Evolutionary conservation across 2,797 vertebrate genomes (phyloP).

Genomic region (Poecile montanus): DNA sequence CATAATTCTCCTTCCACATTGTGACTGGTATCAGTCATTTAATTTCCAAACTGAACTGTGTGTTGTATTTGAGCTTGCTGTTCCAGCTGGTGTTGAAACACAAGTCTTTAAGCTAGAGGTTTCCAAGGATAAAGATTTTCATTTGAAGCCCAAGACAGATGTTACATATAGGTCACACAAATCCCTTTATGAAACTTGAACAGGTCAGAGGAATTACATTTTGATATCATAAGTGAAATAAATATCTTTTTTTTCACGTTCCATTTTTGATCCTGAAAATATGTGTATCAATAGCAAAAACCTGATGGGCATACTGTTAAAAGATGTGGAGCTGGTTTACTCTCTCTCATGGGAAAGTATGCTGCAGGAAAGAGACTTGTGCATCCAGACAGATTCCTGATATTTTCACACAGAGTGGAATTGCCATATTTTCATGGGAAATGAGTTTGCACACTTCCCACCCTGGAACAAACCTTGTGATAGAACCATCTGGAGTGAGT

Average conservation of each 20-base stretch:
- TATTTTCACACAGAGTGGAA: not conserved
- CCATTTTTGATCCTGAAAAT: not conserved
- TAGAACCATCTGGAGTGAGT: not conserved
- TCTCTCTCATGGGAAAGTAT: not conserved
- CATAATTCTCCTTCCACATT: not conserved
- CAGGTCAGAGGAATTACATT: not conserved
- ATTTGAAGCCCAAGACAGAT: not conserved
- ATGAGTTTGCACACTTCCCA: not conserved
- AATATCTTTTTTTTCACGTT: not conserved
- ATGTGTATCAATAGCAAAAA: not conserved
- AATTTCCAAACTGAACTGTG: not conserved
- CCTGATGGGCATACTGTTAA: not conserved
- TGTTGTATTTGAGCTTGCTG: not conserved
- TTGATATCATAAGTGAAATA: not conserved
- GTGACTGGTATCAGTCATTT: not conserved
- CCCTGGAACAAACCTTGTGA: not conserved
- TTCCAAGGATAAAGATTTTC: not conserved
- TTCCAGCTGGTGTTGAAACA: not conserved
- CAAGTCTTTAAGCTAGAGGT: not conserved
- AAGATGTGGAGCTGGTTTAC: not conserved
- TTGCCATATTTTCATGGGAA: not conserved
- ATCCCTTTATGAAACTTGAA: constrained; percentile 2
- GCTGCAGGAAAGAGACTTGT: not conserved
- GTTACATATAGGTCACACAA: not conserved
- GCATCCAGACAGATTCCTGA: not conserved